Evolutionary conservation across 1,140 invertebrate genomes (phyloP), one percentile per base, ranked within the genome.

Genomic region (Sinonovacula constricta): DNA sequence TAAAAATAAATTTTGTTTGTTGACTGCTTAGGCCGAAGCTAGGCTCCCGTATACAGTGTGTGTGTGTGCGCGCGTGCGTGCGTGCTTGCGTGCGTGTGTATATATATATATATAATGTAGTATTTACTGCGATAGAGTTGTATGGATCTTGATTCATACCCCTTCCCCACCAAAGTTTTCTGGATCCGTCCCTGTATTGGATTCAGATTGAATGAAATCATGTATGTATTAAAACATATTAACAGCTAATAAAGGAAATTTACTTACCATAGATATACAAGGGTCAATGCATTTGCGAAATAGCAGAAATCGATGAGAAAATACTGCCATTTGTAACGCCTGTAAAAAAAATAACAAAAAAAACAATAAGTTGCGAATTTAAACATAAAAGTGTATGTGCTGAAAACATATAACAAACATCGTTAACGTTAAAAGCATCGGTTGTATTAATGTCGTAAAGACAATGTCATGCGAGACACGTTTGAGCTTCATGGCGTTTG

Each of bases 301-400:
- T 89, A 89, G 68, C 88, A 89, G 80, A 88, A 89, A 54, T 89
- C 88, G 3, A 89, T 34, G n/a, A 88, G 71, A 45, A 88, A 89
- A 72, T 84, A 87, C 65, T 89, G 88, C 80, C 83, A 88, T 72
- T 88, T 87, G 30, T 63, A 62, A 62, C 82, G 84, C 80, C 88
- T 89, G 83, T 30, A 83, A 87, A 56, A 70, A 72, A 81, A 75
- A 78, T 56, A 24, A 63, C 33, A 14, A 36, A 30, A 66, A 14
- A 51, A n/a, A 1, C 15, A 39, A 3, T 31, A 36, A 1, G 15
- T 5, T 14, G 3, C 4, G n/a, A 36, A 14, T 60, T 0, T 45
- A 22, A 4, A 24, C 14, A 14, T 31, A 18, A 26, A 14, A 15
- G 2, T 24, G 18, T 2, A 0, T 7, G 2, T 10, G 10, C 7